These are phyloP conservation scores for Drosophila silvestris DNA, from an alignment of 2,888 invertebrate genomes.

Conservation along the genomic window DNA sequence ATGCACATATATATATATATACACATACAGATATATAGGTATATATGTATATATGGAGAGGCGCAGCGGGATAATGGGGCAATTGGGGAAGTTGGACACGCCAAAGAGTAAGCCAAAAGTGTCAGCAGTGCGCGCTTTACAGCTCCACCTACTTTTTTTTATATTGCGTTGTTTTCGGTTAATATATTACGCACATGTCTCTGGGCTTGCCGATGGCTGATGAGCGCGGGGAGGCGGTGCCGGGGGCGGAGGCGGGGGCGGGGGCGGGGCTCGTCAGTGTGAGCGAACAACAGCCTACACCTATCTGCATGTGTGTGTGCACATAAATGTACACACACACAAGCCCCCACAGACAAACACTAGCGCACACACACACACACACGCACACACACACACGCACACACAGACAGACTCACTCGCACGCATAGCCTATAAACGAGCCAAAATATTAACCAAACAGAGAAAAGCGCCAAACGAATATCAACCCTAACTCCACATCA, in stretches of 20 bases:
- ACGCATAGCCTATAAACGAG: slow-evolving; percentile 57
- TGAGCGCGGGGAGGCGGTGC: not conserved
- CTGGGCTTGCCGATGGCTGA: not conserved
- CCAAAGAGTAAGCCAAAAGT: slow-evolving; percentile 65
- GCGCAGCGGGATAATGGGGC: not conserved
- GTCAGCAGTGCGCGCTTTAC: slow-evolving; percentile 61
- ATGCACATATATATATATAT: not conserved
- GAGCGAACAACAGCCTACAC: slow-evolving; percentile 53
- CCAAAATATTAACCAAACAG: slow-evolving; percentile 79
- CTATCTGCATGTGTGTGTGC: slow-evolving; percentile 17
- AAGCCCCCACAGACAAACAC: slow-evolving; percentile 37
- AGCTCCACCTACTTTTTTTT: slow-evolving; percentile 65
- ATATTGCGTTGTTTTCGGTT: slow-evolving; percentile 69
- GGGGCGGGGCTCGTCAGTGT: slow-evolving; percentile 19
- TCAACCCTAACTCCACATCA: slow-evolving; percentile 51
- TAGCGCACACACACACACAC: slow-evolving; percentile 36
- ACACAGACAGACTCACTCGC: slow-evolving; percentile 22
- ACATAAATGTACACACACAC: slow-evolving; percentile 25
- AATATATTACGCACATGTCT: slow-evolving; percentile 76
- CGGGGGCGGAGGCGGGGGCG: not conserved
- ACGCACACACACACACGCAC: slow-evolving; percentile 6
- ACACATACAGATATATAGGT: not conserved
- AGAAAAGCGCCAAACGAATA: slow-evolving; percentile 65
- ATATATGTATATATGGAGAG: not conserved
- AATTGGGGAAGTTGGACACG: slow-evolving; percentile 16